phyloP scores from a whole-genome alignment of 2,888 invertebrate species.

The Caenorhabditis zanzibari region DNA sequence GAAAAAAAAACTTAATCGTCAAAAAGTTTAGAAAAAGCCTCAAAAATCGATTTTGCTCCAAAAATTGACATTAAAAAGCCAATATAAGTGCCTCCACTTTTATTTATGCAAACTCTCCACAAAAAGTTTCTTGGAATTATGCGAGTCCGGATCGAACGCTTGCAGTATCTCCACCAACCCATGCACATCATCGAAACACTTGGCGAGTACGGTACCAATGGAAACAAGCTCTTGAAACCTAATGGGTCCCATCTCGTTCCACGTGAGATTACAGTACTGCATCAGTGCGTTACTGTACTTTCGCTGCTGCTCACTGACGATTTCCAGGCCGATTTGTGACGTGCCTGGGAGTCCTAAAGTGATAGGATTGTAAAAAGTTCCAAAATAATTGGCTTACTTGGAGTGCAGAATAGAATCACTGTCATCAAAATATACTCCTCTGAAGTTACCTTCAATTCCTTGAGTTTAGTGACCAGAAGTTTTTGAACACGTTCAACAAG shows the following conservation, averaged over 20 bases:
- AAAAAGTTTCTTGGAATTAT: constrained; percentile 44
- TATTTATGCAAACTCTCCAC: constrained; percentile 38
- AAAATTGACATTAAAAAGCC: constrained; percentile 2
- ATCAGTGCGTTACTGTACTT: constrained; percentile 29
- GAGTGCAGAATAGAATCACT: constrained; percentile 41
- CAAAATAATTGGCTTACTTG: no score
- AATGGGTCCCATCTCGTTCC: constrained; percentile 5
- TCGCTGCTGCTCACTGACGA: constrained; percentile 10
- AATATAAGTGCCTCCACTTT: no score
- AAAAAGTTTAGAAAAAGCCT: no score
- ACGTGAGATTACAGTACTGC: constrained; percentile 19
- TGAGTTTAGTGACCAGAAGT: constrained; percentile 10
- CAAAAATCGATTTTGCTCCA: no score
- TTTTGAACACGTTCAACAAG: constrained; percentile 14
- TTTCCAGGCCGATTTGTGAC: constrained; percentile 14
- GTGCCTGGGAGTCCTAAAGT: constrained; percentile 4
- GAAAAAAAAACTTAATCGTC: no score
- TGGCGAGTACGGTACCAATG: constrained; percentile 4
- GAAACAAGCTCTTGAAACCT: constrained; percentile 36
- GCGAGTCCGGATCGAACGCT: constrained; percentile 2
- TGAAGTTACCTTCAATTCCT: constrained; percentile 2
- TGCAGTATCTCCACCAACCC: constrained; percentile 15
- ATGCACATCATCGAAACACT: constrained; percentile 37
- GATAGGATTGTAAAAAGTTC: no score
- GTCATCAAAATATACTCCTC: constrained; percentile 50